Evolutionary conservation across 2,888 invertebrate genomes (phyloP), one percentile per base, ranked within the genome.

Genomic region (Apantesis nais): DNA sequence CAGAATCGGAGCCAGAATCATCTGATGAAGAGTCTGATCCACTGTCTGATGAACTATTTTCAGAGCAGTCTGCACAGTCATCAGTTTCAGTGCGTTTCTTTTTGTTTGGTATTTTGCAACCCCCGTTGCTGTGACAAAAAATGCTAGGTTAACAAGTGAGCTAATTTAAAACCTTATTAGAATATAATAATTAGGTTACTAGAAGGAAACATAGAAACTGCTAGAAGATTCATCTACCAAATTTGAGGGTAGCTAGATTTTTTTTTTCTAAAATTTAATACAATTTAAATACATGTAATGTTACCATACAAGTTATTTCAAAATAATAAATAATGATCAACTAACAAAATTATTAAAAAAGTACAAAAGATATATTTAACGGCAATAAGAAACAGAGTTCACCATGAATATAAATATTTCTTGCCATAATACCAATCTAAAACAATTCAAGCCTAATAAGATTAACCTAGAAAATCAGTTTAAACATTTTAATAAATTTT

Each of bases 91-190:
- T 37, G 29, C 90, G 89, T 82, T 91, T 93, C 87, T 93, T 93
- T 86, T 93, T 93, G 73, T 84, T 89, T 2, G 93, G 90, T 71
- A 92, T 83, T 82, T 92, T 91, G 87, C 92, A 93, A 75, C 86
- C 87, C 11, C 91, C 91, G 75, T 89, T 89, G 84, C 93, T 93
- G 81, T 34, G 62, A 39, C 22, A 37, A 67, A n/a, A 11, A 61
- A 31, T 58, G 25, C 0, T 55, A 9, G 12, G 12, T 55, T 25
- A 25, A 55, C 14, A 14, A 55, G 25, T 14, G 25, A 55, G 25
- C 25, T 25, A 22, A 22, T 48, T 8, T 22, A 48, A 48, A 48
- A 48, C 7, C 19, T 2, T n/a, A n/a, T n/a, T 52, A n/a, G n/a
- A 25, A 55, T 12, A 12, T 25, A 25, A 55, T 55, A 25, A 55